A percentile compares a stretch with the other conserved stretches of the same genome.
These are phyloP conservation scores for Podarcis lilfordi DNA, from an alignment of 2,797 vertebrate genomes.

Conservation along the genomic window DNA sequence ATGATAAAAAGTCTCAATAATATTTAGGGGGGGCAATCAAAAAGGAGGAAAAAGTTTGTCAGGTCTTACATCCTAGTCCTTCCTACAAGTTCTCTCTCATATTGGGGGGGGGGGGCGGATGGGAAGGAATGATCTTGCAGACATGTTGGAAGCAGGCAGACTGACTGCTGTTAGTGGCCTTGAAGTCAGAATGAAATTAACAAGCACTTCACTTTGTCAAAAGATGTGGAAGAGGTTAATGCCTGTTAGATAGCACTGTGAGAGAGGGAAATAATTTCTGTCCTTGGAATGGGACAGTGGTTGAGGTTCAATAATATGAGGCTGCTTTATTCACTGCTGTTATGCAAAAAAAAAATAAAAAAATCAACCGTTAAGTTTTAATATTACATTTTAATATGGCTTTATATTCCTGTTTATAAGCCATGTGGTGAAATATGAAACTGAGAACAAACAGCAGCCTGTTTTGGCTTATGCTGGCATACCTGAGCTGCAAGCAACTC, in stretches of 20 bases:
- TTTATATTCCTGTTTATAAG: not conserved
- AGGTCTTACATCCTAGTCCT: not conserved
- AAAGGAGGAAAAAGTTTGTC: too few relatives aligned
- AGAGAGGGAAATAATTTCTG: not conserved
- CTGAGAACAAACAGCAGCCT: constrained; percentile 1
- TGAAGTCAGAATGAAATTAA: not conserved
- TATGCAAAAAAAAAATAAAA: not conserved
- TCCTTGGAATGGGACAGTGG: not conserved
- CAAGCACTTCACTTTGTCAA: not conserved
- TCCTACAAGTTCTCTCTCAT: not conserved
- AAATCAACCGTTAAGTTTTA: not conserved
- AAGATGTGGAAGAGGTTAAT: not conserved
- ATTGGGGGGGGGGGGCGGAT: too few relatives aligned
- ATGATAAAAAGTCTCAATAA: too few relatives aligned
- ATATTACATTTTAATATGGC: not conserved
- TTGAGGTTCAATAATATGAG: not conserved
- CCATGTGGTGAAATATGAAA: not conserved
- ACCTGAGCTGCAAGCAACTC: not conserved
- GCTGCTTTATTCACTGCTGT: not conserved
- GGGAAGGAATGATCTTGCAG: not conserved
- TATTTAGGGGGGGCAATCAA: too few relatives aligned
- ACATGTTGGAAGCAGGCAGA: not conserved
- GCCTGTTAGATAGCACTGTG: too few relatives aligned
- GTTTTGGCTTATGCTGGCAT: not conserved
- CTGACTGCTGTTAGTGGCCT: not conserved